Conservation (phyloP, 2,113 vertebrate species). For the Petromus typicus region DNA sequence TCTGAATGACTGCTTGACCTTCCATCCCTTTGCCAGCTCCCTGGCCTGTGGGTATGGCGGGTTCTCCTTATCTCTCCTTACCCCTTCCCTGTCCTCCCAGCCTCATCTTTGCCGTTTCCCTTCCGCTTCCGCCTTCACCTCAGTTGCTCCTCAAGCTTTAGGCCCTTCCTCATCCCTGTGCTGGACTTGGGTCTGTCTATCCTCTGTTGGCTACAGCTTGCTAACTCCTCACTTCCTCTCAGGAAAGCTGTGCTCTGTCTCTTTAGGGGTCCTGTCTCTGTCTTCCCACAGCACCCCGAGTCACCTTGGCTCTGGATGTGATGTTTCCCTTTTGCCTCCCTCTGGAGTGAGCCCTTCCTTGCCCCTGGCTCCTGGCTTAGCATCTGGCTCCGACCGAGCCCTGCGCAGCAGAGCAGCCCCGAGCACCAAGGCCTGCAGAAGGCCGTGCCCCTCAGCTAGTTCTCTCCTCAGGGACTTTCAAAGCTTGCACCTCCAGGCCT, state of each 20-base stretch:
- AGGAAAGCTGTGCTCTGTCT: not conserved
- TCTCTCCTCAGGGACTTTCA: not conserved
- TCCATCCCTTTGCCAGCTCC: not conserved
- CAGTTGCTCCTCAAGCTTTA: rapidly evolving
- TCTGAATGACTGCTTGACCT: not conserved
- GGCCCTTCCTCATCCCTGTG: not conserved
- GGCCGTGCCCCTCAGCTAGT: not conserved
- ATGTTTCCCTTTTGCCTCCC: not conserved
- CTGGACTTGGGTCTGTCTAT: not conserved
- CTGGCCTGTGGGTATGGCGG: not conserved
- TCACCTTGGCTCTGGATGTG: not conserved
- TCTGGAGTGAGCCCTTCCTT: not conserved
- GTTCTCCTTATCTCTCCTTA: not conserved
- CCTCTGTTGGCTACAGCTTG: not conserved
- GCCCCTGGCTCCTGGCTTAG: not conserved
- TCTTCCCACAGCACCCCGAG: not conserved
- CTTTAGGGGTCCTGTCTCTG: not conserved
- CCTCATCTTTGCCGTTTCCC: not conserved
- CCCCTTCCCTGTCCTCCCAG: not conserved
- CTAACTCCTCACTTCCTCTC: not conserved
- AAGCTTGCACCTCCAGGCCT: not conserved
- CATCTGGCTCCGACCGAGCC: too few relatives aligned
- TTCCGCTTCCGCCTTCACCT: rapidly evolving
- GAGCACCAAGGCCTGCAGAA: not conserved
- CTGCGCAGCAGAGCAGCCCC: not conserved